phyloP scores from a whole-genome alignment of 2,888 invertebrate genomes.

The Aquatica leii region DNA sequence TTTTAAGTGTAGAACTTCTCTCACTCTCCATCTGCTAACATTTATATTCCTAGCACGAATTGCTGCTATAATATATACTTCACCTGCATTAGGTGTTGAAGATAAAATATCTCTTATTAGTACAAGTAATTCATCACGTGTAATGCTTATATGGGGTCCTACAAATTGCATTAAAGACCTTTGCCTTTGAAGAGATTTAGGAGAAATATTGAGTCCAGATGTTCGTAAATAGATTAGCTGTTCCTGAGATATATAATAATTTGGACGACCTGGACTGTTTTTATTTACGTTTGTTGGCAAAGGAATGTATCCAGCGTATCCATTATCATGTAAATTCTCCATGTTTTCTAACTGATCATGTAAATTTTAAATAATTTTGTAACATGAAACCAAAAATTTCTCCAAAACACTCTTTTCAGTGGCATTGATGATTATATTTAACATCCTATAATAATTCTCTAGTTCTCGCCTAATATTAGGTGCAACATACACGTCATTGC shows the following conservation, averaged over 20 bases:
- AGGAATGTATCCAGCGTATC: no score
- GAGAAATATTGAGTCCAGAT: not conserved
- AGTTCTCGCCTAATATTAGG: no score
- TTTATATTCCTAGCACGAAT: slow-evolving; percentile 11
- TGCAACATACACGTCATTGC: no score
- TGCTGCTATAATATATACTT: slow-evolving; percentile 18
- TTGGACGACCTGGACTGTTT: not conserved
- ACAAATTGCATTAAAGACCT: not conserved
- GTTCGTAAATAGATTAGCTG: not conserved
- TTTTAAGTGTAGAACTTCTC: not conserved
- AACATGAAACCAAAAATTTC: no score
- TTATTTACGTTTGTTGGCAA: no score
- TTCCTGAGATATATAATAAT: not conserved
- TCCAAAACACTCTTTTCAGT: no score
- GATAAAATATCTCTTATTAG: slow-evolving; percentile 14
- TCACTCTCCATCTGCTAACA: not conserved
- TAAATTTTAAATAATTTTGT: no score
- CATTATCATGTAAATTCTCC: no score
- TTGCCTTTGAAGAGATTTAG: not conserved
- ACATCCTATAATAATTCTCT: no score
- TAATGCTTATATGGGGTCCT: not conserved
- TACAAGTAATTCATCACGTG: slow-evolving; percentile 13
- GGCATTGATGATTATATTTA: no score
- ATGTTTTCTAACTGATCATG: no score
- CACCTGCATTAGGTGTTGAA: slow-evolving; percentile 23